Evolutionary conservation across 2,888 invertebrate genomes (phyloP).

Genomic region (Poecilus cupreus): DNA sequence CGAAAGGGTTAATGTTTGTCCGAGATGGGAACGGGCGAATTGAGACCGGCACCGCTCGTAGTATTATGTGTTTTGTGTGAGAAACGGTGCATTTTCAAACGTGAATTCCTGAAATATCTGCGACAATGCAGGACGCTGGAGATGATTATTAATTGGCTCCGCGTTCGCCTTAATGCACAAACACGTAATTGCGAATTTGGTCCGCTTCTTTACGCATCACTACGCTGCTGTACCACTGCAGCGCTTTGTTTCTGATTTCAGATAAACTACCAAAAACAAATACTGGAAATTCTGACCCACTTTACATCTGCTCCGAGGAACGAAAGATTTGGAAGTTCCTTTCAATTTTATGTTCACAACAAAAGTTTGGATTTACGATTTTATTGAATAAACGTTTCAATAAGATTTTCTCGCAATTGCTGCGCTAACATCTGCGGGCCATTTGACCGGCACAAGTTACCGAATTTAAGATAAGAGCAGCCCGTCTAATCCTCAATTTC

Average conservation of each 20-base stretch:
- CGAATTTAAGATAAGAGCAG: not conserved
- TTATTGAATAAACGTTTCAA: not conserved
- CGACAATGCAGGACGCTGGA: not conserved
- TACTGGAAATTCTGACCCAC: not conserved
- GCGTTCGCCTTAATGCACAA: not conserved
- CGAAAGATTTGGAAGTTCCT: not conserved
- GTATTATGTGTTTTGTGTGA: not conserved
- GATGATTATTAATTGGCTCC: not conserved
- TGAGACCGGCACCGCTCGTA: too few relatives aligned
- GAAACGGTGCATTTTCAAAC: not conserved
- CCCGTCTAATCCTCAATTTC: too few relatives aligned
- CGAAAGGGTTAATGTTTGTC: too few relatives aligned
- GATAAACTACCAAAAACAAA: constrained; percentile 6
- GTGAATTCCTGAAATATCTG: not conserved
- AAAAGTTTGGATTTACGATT: not conserved
- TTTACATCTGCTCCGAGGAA: not conserved
- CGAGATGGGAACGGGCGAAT: too few relatives aligned
- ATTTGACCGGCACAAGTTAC: not conserved
- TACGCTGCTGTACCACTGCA: not conserved
- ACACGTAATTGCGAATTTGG: not conserved
- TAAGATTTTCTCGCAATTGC: not conserved
- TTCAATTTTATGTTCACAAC: not conserved
- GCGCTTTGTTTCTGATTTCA: not conserved
- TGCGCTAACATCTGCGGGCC: not conserved
- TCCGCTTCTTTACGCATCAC: not conserved